phyloP scores from a whole-genome alignment of 2,888 invertebrate genomes.

The Muscina levida region DNA sequence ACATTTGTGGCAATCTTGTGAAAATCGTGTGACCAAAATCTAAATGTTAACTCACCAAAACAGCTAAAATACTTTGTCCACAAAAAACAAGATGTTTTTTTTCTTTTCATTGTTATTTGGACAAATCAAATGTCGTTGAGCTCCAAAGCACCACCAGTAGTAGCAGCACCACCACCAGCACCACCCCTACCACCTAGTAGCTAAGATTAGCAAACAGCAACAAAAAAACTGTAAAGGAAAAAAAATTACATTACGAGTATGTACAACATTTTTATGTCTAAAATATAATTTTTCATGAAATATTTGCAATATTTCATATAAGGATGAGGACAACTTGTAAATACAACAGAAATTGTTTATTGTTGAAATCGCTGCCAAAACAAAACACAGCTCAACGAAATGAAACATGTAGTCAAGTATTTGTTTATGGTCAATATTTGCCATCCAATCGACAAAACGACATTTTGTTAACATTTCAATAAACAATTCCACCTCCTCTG shows the following conservation, averaged over 20 bases:
- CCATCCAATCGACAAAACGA: slow-evolving; percentile 3
- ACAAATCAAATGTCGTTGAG: slow-evolving; percentile 8
- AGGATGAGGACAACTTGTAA: slow-evolving; percentile 58
- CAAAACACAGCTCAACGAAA: not conserved
- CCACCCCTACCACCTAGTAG: too few species aligned
- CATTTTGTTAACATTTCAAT: slow-evolving; percentile 34
- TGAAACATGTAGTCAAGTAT: not conserved
- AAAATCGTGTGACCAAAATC: slow-evolving; percentile 64
- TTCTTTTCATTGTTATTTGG: slow-evolving; percentile 23
- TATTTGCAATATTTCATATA: slow-evolving; percentile 44
- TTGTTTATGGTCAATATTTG: slow-evolving; percentile 30
- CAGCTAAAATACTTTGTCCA: slow-evolving; percentile 28
- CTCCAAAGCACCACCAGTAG: not conserved
- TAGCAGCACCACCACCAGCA: too few species aligned
- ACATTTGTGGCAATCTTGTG: slow-evolving; percentile 46
- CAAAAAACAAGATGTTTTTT: not conserved
- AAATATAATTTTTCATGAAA: slow-evolving; percentile 33
- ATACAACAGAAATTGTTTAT: not conserved
- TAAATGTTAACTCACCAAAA: slow-evolving; percentile 63
- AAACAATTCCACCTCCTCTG: not conserved
- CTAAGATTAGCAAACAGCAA: too few species aligned
- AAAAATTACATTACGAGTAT: too few species aligned
- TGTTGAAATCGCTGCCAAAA: not conserved
- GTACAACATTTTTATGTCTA: slow-evolving; percentile 30
- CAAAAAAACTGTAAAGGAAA: too few species aligned